These are phyloP conservation scores for Rhabdomys dilectus DNA, from an alignment of 2,113 vertebrate genomes.

Conservation along the genomic window DNA sequence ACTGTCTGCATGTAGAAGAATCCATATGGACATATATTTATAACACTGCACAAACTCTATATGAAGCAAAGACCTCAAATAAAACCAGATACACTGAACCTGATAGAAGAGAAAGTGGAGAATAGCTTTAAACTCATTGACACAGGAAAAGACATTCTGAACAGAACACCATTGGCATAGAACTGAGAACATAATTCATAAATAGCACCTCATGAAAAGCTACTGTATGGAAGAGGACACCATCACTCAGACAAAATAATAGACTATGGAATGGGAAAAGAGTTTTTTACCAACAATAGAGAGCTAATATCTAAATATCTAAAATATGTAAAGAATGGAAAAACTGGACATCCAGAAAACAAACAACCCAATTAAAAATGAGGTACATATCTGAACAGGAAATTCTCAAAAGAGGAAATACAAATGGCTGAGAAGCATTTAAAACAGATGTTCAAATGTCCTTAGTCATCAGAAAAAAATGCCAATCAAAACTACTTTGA, in stretches of 20 bases:
- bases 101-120: not conserved
- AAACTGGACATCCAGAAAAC: not conserved
- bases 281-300: not conserved
- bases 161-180: not conserved
- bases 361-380: not conserved
- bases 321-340: not conserved
- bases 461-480: not conserved
- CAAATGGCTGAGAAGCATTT: not conserved
- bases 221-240: not conserved
- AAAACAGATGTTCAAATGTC: too few relatives aligned
- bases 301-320: not conserved
- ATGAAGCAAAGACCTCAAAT: not conserved
- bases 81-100: not conserved
- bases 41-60: not conserved
- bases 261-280: not conserved
- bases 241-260: not conserved
- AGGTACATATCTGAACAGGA: not conserved
- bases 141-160: not conserved
- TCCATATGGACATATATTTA: not conserved
- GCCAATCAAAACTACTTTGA: not conserved
- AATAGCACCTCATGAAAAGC: not conserved
- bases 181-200: not conserved
- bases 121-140: not conserved
- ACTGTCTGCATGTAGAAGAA: not conserved
- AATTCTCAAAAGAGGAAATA: not conserved